A percentile compares a stretch with the other conserved stretches of the same genome.
Evolutionary conservation across 2,113 vertebrate species (phyloP).

Genomic region (Tichodroma muraria): DNA sequence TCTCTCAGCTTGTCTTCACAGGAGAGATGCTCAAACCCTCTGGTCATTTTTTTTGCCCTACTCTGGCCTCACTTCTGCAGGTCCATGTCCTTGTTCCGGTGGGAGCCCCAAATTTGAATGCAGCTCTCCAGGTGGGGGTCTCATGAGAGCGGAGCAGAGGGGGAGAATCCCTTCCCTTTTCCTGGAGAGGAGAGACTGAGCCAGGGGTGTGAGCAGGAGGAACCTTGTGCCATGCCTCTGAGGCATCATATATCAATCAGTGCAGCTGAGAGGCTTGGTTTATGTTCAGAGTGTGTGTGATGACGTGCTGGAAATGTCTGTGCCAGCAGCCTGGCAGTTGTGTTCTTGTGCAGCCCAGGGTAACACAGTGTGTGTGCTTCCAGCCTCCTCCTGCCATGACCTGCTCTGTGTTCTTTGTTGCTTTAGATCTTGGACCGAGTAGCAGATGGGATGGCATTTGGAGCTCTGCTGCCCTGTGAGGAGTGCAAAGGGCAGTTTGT

Average conservation of each 20-base stretch:
- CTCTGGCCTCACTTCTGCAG: neutral
- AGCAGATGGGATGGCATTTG: constrained; percentile 89
- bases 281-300: neutral
- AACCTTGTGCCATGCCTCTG: neutral
- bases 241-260: neutral
- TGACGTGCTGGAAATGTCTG: neutral
- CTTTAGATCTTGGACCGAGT: constrained; percentile 87
- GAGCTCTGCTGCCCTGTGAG: constrained; percentile 84
- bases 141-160: neutral
- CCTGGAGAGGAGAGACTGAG: neutral
- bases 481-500: constrained; percentile 90
- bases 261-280: neutral
- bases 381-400: neutral
- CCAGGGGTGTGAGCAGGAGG: neutral
- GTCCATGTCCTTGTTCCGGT: neutral
- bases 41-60: neutral
- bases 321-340: neutral
- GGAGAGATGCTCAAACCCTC: neutral
- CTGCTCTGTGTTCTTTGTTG: neutral
- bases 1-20: neutral
- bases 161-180: neutral
- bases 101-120: neutral
- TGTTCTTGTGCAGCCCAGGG: neutral
- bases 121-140: neutral
- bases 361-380: neutral